phyloP scores from a whole-genome alignment of 2,888 invertebrate species.

The Leptopilina drosophilae region DNA sequence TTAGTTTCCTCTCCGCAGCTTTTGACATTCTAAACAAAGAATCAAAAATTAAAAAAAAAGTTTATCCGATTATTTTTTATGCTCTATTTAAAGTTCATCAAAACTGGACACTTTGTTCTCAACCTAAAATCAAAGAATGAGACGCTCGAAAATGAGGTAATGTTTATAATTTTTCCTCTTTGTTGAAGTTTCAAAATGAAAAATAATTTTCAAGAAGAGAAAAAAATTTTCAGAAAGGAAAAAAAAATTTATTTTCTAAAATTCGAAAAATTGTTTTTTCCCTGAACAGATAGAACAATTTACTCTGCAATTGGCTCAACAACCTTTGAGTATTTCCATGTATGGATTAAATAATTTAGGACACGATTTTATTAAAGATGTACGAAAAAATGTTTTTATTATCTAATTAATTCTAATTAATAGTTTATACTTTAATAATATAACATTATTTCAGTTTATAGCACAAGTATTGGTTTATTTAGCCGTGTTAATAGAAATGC shows the following conservation, averaged over 20 bases:
- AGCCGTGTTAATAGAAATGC: conserved; percentile 42
- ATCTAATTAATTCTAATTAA: background rate
- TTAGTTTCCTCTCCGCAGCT: too few species aligned
- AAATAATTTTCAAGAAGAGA: too few species aligned
- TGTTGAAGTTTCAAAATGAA: too few species aligned
- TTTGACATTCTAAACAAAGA: too few species aligned
- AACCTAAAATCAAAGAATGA: background rate
- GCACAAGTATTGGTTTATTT: conserved; percentile 40
- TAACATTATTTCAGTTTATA: conserved; percentile 16
- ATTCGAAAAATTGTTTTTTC: background rate
- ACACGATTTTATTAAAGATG: background rate
- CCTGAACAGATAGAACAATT: background rate
- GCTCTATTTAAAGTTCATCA: background rate
- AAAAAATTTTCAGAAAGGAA: too few species aligned
- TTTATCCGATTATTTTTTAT: too few species aligned
- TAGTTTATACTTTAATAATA: background rate
- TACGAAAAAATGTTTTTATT: background rate
- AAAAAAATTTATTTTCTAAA: background rate
- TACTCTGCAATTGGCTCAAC: conserved; percentile 1
- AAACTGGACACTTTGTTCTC: background rate
- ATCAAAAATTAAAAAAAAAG: too few species aligned
- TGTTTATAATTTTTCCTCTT: too few species aligned
- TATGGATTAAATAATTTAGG: conserved; percentile 19
- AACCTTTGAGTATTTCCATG: background rate
- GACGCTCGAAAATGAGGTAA: background rate